Base-by-base conservation (phyloP, 1,140 invertebrate genomes). In the Eumeta japonica region DNA sequence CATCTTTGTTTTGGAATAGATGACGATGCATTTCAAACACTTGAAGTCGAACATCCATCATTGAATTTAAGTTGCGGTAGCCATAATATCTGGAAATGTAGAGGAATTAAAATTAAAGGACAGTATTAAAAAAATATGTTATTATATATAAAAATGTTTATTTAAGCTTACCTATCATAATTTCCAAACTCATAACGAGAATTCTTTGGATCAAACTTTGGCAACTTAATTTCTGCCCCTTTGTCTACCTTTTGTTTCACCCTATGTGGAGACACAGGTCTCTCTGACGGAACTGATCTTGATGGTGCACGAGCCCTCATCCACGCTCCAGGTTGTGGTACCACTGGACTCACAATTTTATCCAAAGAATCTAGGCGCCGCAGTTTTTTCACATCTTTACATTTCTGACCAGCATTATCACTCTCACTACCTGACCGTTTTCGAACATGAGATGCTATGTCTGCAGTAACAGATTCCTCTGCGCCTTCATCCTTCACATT, bases 181-280 rank as follows among this genome's bases (percentile, higher is more conserved):
- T 98, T 98, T 28, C 95, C 95, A 80, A 90, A 95, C 41, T 91
- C 88, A 74, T 93, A 98, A 55, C 81, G 79, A 33, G 82, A 78
- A 58, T 89, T 84, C 65, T 87, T 87, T 3, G 81, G 76, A 48
- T 85, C 82, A 65, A 90, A 89, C 35, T 83, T 84, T 9, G 86
- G 87, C 61, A 83, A 52, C 29, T 74, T 75, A 43, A 76, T 71
- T 55, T 75, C 53, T 45, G 55, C 43, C n/a, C n/a, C n/a, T n/a
- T n/a, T n/a, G n/a, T n/a, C n/a, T 56, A 66, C 65, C 59, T 43
- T 59, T 5, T 49, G 43, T 45, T 59, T 71, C 28, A 58, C 51
- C 28, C 62, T 53, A 37, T 68, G 58, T 19, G 65, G 62, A 17
- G 68, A 64, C 5, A 48, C 55, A 3, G 64, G 61, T 2, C 68